Percentiles rank a stretch among this genome's conserved stretches.
phyloP scores from a whole-genome alignment of 2,888 invertebrate genomes.

The Muscina levida region DNA sequence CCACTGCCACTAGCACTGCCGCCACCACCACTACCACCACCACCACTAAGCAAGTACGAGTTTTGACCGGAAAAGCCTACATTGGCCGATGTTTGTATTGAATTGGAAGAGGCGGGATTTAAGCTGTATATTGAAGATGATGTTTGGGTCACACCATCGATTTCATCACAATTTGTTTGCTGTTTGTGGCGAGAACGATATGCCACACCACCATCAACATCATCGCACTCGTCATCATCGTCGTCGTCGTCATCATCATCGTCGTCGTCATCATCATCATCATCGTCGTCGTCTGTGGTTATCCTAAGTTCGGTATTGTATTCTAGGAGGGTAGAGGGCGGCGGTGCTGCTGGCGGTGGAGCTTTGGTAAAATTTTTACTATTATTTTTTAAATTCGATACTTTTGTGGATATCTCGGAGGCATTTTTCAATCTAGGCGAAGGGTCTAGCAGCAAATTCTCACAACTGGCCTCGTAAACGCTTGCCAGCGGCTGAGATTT shows the following conservation, averaged over 20 bases:
- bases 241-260: constrained; percentile 61
- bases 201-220: constrained; percentile 32
- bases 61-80: constrained; percentile 47
- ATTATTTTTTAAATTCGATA: constrained; percentile 47
- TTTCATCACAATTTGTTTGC: constrained; percentile 50
- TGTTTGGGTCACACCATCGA: constrained; percentile 50
- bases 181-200: constrained; percentile 40
- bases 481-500: constrained; percentile 80
- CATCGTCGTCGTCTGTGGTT: constrained; percentile 66
- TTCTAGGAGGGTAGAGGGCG: constrained; percentile 41
- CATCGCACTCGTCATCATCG: constrained; percentile 46
- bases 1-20: neutral
- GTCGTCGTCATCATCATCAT: constrained; percentile 59
- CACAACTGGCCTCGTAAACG: constrained; percentile 80
- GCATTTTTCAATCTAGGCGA: constrained; percentile 67
- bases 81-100: constrained; percentile 32
- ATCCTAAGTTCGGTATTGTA: constrained; percentile 71
- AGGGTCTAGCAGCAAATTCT: constrained; percentile 78
- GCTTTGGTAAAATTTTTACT: constrained; percentile 51
- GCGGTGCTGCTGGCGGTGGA: constrained; percentile 56
- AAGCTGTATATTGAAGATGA: constrained; percentile 49
- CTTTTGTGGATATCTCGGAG: constrained; percentile 44
- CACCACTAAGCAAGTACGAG: constrained; percentile 25
- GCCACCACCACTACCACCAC: constrained; percentile 34
- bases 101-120: constrained; percentile 55